Percentiles rank a stretch among this genome's conserved stretches.
phyloP scores from a whole-genome alignment of 2,888 invertebrate genomes.

The Elmis aenea region DNA sequence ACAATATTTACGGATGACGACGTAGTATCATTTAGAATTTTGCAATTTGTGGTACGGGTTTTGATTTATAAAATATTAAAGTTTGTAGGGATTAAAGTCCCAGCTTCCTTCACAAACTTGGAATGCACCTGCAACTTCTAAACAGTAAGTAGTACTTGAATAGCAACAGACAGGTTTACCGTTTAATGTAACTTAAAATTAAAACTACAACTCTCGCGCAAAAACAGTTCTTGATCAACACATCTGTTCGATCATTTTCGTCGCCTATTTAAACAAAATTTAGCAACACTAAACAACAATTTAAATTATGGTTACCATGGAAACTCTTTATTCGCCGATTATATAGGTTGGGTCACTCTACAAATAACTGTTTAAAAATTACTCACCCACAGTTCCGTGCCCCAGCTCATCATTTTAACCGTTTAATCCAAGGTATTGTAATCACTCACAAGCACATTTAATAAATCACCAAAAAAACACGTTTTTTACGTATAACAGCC shows the following conservation, averaged over 20 bases:
- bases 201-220: too few species aligned
- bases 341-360: slow-evolving; percentile 20
- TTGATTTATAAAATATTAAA: too few species aligned
- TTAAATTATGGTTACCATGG: slow-evolving; percentile 8
- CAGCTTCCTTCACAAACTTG: too few species aligned
- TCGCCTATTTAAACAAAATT: background rate
- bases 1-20: too few species aligned
- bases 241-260: too few species aligned
- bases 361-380: slow-evolving; percentile 10
- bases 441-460: slow-evolving; percentile 31
- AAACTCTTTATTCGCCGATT: slow-evolving; percentile 14
- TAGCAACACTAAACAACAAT: background rate
- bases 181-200: background rate
- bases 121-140: background rate
- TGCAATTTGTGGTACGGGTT: too few species aligned
- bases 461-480: slow-evolving; percentile 23
- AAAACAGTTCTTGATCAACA: too few species aligned
- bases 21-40: too few species aligned
- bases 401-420: slow-evolving; percentile 47
- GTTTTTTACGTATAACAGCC: slow-evolving; percentile 27
- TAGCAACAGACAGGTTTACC: background rate
- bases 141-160: background rate
- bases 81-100: too few species aligned
- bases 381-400: slow-evolving; percentile 49
- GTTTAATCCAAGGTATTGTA: slow-evolving; percentile 32